phyloP scores from a whole-genome alignment of 2,888 invertebrate species.

The Leptothorax acervorum region DNA sequence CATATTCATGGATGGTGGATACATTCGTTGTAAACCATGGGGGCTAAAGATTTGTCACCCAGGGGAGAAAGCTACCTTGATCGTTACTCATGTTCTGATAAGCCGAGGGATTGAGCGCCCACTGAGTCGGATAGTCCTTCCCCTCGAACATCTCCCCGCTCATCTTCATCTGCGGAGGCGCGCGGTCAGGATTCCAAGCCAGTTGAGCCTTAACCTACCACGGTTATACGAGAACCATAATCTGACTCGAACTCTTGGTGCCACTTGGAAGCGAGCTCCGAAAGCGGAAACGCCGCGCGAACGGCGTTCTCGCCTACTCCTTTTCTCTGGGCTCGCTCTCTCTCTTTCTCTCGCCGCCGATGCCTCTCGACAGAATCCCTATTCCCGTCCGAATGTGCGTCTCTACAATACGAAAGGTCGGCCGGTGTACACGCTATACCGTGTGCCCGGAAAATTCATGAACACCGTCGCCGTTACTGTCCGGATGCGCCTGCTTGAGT shows the following conservation, averaged over 20 bases:
- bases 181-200: conserved; percentile 29
- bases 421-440: conserved; percentile 48
- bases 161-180: conserved; percentile 80
- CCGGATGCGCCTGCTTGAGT: too few relatives aligned
- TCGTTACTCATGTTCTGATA: conserved; percentile 94
- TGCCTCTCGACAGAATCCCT: conserved; percentile 40
- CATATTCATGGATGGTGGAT: background rate
- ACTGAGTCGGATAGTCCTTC: conserved; percentile 90
- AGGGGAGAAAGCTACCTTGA: conserved; percentile 86
- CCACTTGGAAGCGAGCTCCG: conserved; percentile 14
- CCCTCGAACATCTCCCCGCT: conserved; percentile 86
- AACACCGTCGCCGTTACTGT: conserved; percentile 10
- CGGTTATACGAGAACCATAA: conserved; percentile 36
- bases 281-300: conserved; percentile 4
- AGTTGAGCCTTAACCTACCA: conserved; percentile 48
- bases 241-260: background rate
- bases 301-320: conserved; percentile 39
- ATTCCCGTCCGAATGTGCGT: background rate
- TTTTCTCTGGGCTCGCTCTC: conserved; percentile 9
- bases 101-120: conserved; percentile 93
- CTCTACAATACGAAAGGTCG: background rate
- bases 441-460: conserved; percentile 38
- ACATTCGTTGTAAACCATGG: background rate
- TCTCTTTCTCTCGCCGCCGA: conserved; percentile 59
- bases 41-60: background rate